Evolutionary conservation across 2,888 invertebrate species (phyloP), one percentile per base, ranked within the genome.

Genomic region (Junonia oenone): DNA sequence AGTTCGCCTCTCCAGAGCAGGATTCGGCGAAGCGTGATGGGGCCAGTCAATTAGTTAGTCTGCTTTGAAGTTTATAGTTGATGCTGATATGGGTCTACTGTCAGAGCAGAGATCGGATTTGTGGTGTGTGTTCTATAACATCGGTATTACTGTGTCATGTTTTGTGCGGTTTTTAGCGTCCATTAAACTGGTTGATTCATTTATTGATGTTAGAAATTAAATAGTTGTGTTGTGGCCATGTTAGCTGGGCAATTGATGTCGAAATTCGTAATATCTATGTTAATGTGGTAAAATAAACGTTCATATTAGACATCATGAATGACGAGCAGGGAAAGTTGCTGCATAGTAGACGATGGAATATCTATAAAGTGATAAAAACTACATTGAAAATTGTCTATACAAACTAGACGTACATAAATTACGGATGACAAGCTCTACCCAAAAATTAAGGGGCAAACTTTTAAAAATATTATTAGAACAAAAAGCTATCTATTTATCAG

Each of bases 61-160:
- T 53, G 61, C 68, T 68, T 68, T 68, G 68, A 68, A 58, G 64
- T 65, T 63, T 53, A 65, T 67, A 66, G 65, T 67, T 65, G 63
- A 65, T 63, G 63, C 59, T 59, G 65, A 66, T 65, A 63, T 66
- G 64, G 67, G 63, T 64, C 43, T 35, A 56, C 62, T 65, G 62
- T 56, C 60, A 55, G 60, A 55, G 26, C 60, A 55, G 60, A 54
- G 35, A 59, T 59, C 51, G 52, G 59, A 52, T 59, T 58, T 55
- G 51, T 27, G 51, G 48, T 55, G 31, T 45, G 45, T 53, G 27
- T 46, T 56, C 38, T 27, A 45, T 26, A 45, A 33, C 35, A 22
- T 55, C 11, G 9, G 50, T 45, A 49, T 45, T 27, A 14, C 5
- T 4, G 19, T 51, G 38, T 17, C 19, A 40, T 26, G 22, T 50